Conservation (phyloP, 2,888 invertebrate species). For the Deilephila porcellus region DNA sequence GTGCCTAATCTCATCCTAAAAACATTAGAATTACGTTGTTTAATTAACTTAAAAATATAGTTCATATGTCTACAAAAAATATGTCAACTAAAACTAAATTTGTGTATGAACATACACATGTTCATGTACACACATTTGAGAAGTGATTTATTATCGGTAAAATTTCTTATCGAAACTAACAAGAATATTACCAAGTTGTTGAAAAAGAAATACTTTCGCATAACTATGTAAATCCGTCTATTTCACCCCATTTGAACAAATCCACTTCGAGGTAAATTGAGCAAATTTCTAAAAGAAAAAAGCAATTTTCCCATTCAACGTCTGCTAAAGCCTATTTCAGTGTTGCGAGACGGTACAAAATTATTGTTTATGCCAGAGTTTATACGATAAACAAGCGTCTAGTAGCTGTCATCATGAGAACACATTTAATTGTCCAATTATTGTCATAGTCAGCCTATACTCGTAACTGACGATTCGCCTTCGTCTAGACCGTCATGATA, state of each 20-base stretch:
- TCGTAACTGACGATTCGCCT: not conserved
- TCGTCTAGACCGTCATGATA: not conserved
- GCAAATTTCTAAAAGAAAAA: slow-evolving; percentile 26
- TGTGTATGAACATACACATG: no score
- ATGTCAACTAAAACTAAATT: no score
- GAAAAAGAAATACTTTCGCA: slow-evolving; percentile 16
- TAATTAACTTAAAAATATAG: no score
- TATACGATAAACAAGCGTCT: slow-evolving; percentile 16
- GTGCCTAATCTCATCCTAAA: no score
- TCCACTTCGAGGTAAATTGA: slow-evolving; percentile 24
- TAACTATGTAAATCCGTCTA: slow-evolving; percentile 24
- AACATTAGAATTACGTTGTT: no score
- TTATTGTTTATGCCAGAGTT: not conserved
- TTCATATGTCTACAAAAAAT: no score
- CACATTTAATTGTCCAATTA: not conserved
- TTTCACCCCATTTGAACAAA: slow-evolving; percentile 26
- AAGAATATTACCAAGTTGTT: slow-evolving; percentile 4
- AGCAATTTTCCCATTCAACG: slow-evolving; percentile 25
- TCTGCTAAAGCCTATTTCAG: slow-evolving; percentile 19
- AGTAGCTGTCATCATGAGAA: not conserved
- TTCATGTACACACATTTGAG: not conserved
- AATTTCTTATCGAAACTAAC: slow-evolving; percentile 38
- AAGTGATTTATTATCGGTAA: not conserved
- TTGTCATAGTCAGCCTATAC: not conserved
- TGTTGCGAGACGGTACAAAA: slow-evolving; percentile 1